phyloP scores from a whole-genome alignment of 2,797 vertebrate genomes.

The Chelonia mydas region DNA sequence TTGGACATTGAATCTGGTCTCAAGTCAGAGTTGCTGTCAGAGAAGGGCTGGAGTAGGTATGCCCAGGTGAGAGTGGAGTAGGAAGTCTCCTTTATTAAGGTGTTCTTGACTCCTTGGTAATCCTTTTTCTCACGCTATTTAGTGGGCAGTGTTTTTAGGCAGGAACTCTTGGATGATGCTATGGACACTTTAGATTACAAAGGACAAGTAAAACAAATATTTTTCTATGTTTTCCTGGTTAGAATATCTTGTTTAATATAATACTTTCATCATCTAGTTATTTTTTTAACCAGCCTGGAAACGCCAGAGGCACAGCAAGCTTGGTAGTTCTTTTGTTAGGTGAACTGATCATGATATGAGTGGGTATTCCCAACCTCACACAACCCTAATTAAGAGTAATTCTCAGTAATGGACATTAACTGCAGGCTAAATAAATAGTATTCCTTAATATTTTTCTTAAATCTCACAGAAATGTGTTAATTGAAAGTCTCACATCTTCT shows the following conservation, averaged over 20 bases:
- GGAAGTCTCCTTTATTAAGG: constrained; percentile 12
- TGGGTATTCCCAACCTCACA: constrained; percentile 68
- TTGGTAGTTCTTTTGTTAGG: constrained; percentile 48
- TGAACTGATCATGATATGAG: constrained; percentile 63
- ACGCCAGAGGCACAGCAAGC: constrained; percentile 63
- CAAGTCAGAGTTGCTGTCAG: not conserved
- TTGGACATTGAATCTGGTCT: not conserved
- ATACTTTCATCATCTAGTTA: constrained; percentile 49
- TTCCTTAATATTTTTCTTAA: constrained; percentile 74
- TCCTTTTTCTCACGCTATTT: not conserved
- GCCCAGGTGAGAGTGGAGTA: not conserved
- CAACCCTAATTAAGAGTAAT: constrained; percentile 78
- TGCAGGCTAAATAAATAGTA: constrained; percentile 77
- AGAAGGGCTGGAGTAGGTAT: not conserved
- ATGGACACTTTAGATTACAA: constrained; percentile 26
- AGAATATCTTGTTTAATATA: constrained; percentile 57
- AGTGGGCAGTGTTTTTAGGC: not conserved
- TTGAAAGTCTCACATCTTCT: constrained; percentile 74
- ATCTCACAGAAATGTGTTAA: constrained; percentile 74
- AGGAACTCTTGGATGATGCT: constrained; percentile 34
- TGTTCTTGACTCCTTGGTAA: constrained; percentile 8
- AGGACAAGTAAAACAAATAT: constrained; percentile 58
- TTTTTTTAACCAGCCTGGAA: constrained; percentile 47
- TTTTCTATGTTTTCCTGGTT: constrained; percentile 35
- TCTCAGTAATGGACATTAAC: constrained; percentile 74